A percentile compares a stretch with the other conserved stretches of the same genome.
phyloP scores from a whole-genome alignment of 2,797 vertebrate species.

The Bradypodion pumilum region DNA sequence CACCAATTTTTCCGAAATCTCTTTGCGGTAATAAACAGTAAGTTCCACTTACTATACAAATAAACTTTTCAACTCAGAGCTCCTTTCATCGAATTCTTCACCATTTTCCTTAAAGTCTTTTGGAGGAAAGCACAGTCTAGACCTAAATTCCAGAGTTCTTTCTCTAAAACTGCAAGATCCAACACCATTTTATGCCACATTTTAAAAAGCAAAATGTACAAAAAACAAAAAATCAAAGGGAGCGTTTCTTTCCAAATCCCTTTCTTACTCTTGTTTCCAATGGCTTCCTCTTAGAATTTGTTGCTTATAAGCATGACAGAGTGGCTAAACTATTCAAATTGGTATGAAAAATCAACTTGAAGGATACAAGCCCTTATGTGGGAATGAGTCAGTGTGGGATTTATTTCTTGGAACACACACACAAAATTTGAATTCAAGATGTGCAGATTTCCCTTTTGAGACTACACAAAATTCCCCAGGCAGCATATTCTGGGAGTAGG shows the following conservation, averaged over 20 bases:
- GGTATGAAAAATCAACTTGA: neutral
- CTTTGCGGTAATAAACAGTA: neutral
- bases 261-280: neutral
- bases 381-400: neutral
- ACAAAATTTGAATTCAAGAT: neutral
- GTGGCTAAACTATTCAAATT: neutral
- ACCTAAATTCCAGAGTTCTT: neutral
- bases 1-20: neutral
- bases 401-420: neutral
- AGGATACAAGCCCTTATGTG: neutral
- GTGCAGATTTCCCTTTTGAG: no score
- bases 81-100: neutral
- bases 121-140: neutral
- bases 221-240: neutral
- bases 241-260: neutral
- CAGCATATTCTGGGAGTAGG: no score
- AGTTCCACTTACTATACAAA: neutral
- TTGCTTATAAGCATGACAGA: slow-evolving; percentile 12
- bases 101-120: neutral
- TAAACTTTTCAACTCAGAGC: neutral
- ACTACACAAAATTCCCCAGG: no score
- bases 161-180: neutral
- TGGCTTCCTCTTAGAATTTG: neutral
- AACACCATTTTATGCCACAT: no score
- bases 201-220: no score